Base-by-base conservation (phyloP, 37 sponge, comb jelly and placozoan genomes). In the Bolinopsis microptera region DNA sequence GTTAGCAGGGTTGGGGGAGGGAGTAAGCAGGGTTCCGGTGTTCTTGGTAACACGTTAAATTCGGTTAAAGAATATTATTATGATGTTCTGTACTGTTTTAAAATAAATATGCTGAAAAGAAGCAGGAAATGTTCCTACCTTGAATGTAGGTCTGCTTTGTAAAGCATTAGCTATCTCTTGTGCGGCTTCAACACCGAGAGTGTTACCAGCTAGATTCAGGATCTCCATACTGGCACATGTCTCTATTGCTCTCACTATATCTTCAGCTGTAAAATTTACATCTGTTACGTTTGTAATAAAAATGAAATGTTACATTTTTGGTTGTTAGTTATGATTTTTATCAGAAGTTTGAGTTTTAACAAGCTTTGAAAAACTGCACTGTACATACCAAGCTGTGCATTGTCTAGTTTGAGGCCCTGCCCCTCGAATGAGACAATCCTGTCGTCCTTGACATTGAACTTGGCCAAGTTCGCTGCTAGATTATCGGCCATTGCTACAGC, bases 191-290 rank as follows among this genome's bases (percentile, higher is more conserved):
- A 96, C 97, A 25, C 99, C 98, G 39, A 96, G 94, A 24, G 97
- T 96, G 83, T 97, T 99, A 0, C 99, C 99, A 93, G 96, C 95
- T 27, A 98, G 94, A 35, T 93, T 93, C 8, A 99, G 95, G 0
- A 95, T 82, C 34, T 94, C 94, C 83, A 99, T 69, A 0, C 92
- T 95, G 0, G 86, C 92, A 69, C 94, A 95, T 27, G 94, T 94
- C 68, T 94, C 94, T 34, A 99, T 97, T 22, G 92, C 83, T 24
- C 94, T 41, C 39, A 97, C 90, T 25, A 97, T 94, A 26, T 95
- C 95, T 22, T 76, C 96, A 83, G 96, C 98, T 97, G 70, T 0
- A 38, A 86, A n/a, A n/a, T n/a, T n/a, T n/a, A n/a, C n/a, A n/a
- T n/a, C n/a, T n/a, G n/a, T n/a, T 67, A 21, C 18, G 68, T 13